phyloP scores from a whole-genome alignment of 2,797 vertebrate species.

The Melanotaenia parkinsoni region DNA sequence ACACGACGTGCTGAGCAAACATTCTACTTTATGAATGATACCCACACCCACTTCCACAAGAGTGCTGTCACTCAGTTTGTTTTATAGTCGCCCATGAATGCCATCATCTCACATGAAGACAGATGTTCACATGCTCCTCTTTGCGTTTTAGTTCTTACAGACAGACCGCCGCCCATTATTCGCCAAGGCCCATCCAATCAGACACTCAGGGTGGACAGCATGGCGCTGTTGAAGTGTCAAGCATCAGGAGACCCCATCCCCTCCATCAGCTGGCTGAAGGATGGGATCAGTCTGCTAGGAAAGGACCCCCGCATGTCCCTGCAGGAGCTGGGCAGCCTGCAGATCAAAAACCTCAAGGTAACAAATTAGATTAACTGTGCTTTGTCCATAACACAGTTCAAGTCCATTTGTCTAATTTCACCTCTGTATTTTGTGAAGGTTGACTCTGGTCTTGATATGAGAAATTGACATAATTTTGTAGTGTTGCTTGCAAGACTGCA shows the following conservation, averaged over 20 bases:
- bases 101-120: slow-evolving; percentile 13
- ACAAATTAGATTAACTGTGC: slow-evolving; percentile 39
- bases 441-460: slow-evolving; percentile 5
- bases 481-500: slow-evolving; percentile 24
- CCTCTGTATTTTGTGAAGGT: neutral
- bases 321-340: slow-evolving; percentile 93
- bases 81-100: slow-evolving; percentile 34
- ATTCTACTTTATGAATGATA: slow-evolving; percentile 44
- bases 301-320: slow-evolving; percentile 94
- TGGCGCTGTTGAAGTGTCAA: slow-evolving; percentile 94
- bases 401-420: neutral
- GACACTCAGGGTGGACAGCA: slow-evolving; percentile 90
- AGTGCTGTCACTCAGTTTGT: slow-evolving; percentile 26
- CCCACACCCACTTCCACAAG: slow-evolving; percentile 54
- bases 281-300: slow-evolving; percentile 94
- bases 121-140: slow-evolving; percentile 15
- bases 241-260: slow-evolving; percentile 97
- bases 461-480: neutral
- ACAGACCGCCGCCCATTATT: slow-evolving; percentile 97
- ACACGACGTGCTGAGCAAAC: slow-evolving; percentile 59
- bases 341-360: slow-evolving; percentile 93
- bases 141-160: slow-evolving; percentile 90
- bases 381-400: neutral
- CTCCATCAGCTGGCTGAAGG: slow-evolving; percentile 97
- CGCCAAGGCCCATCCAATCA: slow-evolving; percentile 96